Evolutionary conservation across 2,113 vertebrate species (phyloP).

Genomic region (Aegotheles bennettii): DNA sequence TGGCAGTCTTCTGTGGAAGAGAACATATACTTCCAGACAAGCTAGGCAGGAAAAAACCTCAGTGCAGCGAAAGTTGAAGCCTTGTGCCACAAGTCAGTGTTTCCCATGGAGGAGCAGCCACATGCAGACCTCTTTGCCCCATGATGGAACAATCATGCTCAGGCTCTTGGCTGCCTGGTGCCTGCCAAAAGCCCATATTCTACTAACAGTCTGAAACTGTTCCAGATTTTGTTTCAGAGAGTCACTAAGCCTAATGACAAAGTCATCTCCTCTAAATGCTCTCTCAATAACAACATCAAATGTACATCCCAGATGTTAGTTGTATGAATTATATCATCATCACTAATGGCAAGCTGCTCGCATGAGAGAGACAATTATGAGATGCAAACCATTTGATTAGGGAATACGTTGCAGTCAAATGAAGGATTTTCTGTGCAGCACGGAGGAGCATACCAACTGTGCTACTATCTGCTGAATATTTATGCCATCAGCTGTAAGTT

Average conservation of each 20-base stretch:
- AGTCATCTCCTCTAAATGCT: neutral
- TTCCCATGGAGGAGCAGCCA: neutral
- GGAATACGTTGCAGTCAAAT: neutral
- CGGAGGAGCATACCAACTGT: neutral
- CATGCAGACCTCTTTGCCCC: neutral
- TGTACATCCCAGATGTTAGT: neutral
- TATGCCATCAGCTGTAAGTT: neutral
- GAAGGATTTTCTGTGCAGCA: neutral
- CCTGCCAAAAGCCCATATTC: neutral
- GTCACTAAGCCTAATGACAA: neutral
- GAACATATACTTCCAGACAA: neutral
- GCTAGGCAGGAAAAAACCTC: neutral
- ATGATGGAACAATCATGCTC: accelerated
- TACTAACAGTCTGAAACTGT: neutral
- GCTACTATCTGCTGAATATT: neutral
- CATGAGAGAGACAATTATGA: neutral
- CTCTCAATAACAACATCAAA: neutral
- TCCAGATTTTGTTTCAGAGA: neutral
- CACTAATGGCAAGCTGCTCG: neutral
- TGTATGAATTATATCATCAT: neutral
- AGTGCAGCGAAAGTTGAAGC: neutral
- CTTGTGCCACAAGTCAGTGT: neutral
- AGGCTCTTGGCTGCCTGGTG: neutral
- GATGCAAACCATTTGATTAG: neutral
- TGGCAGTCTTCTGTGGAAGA: neutral